A percentile compares a stretch with the other conserved stretches of the same genome.
phyloP scores from a whole-genome alignment of 2,113 vertebrate species.

The Tiliqua scincoides region DNA sequence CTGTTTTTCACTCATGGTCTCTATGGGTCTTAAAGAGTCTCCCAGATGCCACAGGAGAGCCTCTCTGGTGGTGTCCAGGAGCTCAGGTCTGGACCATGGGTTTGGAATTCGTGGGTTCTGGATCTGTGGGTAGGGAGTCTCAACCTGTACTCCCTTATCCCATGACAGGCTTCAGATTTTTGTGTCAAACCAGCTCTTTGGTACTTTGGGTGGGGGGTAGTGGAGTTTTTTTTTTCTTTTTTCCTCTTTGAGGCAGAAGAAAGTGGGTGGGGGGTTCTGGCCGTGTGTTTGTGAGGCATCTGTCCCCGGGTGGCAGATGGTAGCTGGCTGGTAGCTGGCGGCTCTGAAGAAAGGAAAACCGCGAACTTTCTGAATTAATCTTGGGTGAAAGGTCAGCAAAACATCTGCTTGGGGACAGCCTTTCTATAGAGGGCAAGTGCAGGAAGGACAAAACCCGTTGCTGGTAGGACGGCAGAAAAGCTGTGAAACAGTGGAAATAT shows the following conservation, averaged over 20 bases:
- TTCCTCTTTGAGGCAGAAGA: not conserved
- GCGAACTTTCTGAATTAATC: slow-evolving; percentile 81
- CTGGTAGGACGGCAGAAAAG: slow-evolving; percentile 63
- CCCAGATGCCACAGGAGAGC: too few species aligned
- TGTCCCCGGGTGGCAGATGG: slow-evolving; percentile 88
- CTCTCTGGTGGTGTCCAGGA: too few species aligned
- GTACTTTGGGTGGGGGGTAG: not conserved
- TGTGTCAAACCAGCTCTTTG: not conserved
- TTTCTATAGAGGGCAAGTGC: slow-evolving; percentile 73
- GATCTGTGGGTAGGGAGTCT: too few species aligned
- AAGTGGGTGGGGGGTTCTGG: not conserved
- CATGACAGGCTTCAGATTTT: too few species aligned
- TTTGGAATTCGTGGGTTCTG: too few species aligned
- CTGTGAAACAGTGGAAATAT: rapidly evolving
- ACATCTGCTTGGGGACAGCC: slow-evolving; percentile 89
- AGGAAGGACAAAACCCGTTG: slow-evolving; percentile 73
- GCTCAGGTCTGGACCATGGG: too few species aligned
- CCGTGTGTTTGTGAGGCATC: slow-evolving; percentile 47
- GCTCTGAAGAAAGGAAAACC: slow-evolving; percentile 81
- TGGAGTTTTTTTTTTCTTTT: not conserved
- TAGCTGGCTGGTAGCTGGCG: slow-evolving; percentile 85
- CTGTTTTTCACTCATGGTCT: too few species aligned
- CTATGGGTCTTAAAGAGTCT: too few species aligned
- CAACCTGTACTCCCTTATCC: too few species aligned
- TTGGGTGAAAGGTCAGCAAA: slow-evolving; percentile 88